Evolutionary conservation across 2,888 invertebrate species (phyloP), one percentile per base, ranked within the genome.

Genomic region (Pecten maximus): DNA sequence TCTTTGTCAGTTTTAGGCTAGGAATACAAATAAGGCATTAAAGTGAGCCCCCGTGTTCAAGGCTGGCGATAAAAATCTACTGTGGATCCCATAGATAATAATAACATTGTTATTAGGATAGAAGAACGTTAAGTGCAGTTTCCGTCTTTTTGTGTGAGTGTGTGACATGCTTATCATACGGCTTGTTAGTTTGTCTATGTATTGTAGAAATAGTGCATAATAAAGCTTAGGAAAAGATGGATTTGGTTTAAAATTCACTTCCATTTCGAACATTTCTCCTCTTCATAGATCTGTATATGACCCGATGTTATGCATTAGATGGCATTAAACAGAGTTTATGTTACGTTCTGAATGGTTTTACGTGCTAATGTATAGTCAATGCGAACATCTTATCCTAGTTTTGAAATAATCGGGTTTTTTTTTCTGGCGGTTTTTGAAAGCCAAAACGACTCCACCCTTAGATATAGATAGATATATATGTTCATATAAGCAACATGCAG

Each of bases 61-160:
- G 74, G 74, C 35, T 74, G 74, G 74, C 74, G 74, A 74, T 74
- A 74, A 74, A 74, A 74, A 74, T 74, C 74, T 74, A 74, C 74
- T 35, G 60, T 60, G 74, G 35, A 74, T 74, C 74, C 15, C 74
- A 12, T 6, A 28, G 74, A 74, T 74, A 74, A 74, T 74, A 28
- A 35, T 74, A 74, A 28, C 35, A 74, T 74, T 74, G 74, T 35
- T 74, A 35, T 74, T 74, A 35, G 74, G 35, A 28, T 3, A 28
- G 28, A 74, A 28, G 74, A 28, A 74, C 74, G 74, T 35, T 74
- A 74, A 74, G 74, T 74, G 74, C 74, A 74, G 74, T 74, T 74
- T 74, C 74, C 74, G 74, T 28, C 74, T 74, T 74, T 74, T 74
- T 74, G 74, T 74, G 74, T 74, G 28, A 28, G 35, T 35, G 74